phyloP scores from a whole-genome alignment of 2,797 vertebrate genomes.

The Pygocentrus nattereri region DNA sequence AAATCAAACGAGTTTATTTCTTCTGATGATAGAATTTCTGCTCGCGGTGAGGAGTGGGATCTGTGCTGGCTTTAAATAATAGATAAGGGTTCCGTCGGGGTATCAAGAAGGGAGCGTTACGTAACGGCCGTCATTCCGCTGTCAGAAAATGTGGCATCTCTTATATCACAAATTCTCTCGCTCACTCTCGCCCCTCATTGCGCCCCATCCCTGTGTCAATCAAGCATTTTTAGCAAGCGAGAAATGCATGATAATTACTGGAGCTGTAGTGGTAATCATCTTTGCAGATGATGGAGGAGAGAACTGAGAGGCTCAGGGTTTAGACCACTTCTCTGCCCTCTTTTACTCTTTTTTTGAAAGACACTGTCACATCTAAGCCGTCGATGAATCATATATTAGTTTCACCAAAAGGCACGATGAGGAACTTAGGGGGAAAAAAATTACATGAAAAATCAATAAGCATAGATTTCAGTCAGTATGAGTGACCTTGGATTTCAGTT shows the following conservation, averaged over 20 bases:
- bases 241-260: not conserved
- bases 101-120: constrained; percentile 35
- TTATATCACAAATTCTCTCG: constrained; percentile 16
- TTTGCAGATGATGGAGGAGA: not conserved
- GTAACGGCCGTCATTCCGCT: constrained; percentile 6
- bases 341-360: not conserved
- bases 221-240: not conserved
- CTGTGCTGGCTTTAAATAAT: constrained; percentile 52
- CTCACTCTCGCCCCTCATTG: not conserved
- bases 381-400: not conserved
- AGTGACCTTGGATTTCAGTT: constrained; percentile 55
- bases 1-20: constrained; percentile 56
- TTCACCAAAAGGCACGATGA: constrained; percentile 15
- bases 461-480: constrained; percentile 45
- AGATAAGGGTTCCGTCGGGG: constrained; percentile 43
- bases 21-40: constrained; percentile 51
- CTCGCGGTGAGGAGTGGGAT: constrained; percentile 28
- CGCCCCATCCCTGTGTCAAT: not conserved
- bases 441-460: constrained; percentile 54
- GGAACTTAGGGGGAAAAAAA: constrained; percentile 30
- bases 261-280: not conserved
- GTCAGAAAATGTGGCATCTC: constrained; percentile 11
- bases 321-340: not conserved
- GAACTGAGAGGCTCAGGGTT: not conserved
- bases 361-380: not conserved